Evolutionary conservation across 1,140 invertebrate species (phyloP), one percentile per base, ranked within the genome.

Genomic region (Xylocopa sonorina): DNA sequence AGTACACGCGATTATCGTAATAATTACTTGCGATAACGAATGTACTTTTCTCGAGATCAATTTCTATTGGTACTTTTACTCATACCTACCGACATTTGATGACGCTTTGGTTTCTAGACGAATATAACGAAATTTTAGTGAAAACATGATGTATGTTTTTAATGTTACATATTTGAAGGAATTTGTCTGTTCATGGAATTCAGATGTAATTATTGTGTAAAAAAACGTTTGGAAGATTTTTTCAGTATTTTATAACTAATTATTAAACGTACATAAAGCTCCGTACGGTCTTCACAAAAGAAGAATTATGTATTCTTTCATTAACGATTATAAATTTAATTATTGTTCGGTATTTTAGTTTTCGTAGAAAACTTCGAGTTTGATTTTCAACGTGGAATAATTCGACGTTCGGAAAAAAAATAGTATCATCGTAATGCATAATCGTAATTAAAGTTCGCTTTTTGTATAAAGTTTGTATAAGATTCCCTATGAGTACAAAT

Each of bases 61-160:
- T 1, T 29, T 24, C 24, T 50, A 2, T 32, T 29, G 7, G 29
- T 21, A 43, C 7, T 34, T 66, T 50, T 18, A 50, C 3, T 9
- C 16, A 73, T 73, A 74, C 58, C 32, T 74, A 74, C 71, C 55
- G 21, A 58, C 6, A 14, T n/a, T 32, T 27, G 53, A 46, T 24
- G 68, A 2, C 2, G 27, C 14, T 21, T 14, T 10, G 38, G 32
- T 34, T 34, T 32, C 12, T n/a, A 6, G 21, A 62, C n/a, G 34
- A 41, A n/a, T 24, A 29, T 14, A 14, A 29, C 16, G 12, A 16
- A 29, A 58, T 58, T 58, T 24, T 41, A 62, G 14, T 34, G 6
- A 34, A 2, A 21, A 60, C n/a, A 3, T 46, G 10, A 14, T 3
- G 16, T 14, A 14, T 12, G 12, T 46, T 46, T 3, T 46, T 14